Evolutionary conservation across 1,140 invertebrate species (phyloP).

Genomic region (Mercenaria mercenaria): DNA sequence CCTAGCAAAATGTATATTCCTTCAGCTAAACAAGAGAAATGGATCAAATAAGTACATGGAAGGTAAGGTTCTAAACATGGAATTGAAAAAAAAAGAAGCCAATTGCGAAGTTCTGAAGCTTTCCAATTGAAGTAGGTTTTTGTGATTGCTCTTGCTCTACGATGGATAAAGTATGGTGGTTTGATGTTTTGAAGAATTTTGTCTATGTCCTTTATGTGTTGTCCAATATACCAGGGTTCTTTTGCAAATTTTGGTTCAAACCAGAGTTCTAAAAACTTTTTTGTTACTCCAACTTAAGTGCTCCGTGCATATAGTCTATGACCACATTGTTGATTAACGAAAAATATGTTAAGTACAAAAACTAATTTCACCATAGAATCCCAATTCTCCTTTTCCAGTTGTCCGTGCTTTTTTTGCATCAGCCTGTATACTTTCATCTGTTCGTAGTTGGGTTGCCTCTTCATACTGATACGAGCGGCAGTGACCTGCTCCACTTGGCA

Average conservation of each 20-base stretch:
- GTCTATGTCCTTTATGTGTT: conserved; percentile 32
- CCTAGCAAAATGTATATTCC: conserved; percentile 44
- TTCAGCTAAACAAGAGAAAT: conserved; percentile 45
- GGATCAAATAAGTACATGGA: conserved; percentile 19
- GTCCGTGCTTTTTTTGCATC: not conserved
- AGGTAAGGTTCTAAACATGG: conserved; percentile 38
- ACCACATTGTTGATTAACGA: conserved; percentile 18
- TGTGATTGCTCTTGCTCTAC: conserved; percentile 35
- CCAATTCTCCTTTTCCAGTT: not conserved
- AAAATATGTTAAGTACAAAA: conserved; percentile 5
- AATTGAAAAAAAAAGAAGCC: conserved; percentile 58
- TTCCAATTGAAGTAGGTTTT: conserved; percentile 54
- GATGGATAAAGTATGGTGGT: conserved; percentile 56
- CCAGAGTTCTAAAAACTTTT: conserved; percentile 48
- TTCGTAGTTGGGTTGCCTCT: not conserved
- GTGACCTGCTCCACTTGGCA: conserved; percentile 7
- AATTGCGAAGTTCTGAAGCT: conserved; percentile 57
- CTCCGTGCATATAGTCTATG: conserved; percentile 65
- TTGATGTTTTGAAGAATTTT: conserved; percentile 23
- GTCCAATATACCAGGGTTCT: conserved; percentile 18
- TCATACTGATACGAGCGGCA: conserved; percentile 41
- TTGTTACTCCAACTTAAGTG: conserved; percentile 50
- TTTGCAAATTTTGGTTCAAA: conserved; percentile 46
- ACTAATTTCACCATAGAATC: not conserved
- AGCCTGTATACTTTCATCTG: not conserved